phyloP scores from a whole-genome alignment of 2,888 invertebrate species.

The Litoditis marina region DNA sequence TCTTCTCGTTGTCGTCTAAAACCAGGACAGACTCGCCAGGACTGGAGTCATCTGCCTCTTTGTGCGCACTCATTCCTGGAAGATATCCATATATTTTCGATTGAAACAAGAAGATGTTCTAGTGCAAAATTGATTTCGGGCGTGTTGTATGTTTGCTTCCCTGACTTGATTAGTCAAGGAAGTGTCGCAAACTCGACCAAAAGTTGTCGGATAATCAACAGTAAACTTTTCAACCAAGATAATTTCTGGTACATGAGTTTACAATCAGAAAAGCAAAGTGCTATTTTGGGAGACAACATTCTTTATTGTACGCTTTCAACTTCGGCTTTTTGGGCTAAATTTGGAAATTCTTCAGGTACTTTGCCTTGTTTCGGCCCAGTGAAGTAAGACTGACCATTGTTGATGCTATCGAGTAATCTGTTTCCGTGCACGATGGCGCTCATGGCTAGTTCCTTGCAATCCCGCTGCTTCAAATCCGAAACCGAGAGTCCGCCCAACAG shows the following conservation, averaged over 20 bases:
- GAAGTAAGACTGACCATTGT: constrained; percentile 45
- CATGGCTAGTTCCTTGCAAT: constrained; percentile 57
- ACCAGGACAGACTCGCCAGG: constrained; percentile 28
- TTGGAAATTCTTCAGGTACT: background rate
- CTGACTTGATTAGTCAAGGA: no score
- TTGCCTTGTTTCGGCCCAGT: background rate
- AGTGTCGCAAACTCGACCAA: no score
- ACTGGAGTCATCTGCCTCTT: constrained; percentile 39
- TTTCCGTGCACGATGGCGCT: constrained; percentile 62
- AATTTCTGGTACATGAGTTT: no score
- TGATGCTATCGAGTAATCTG: constrained; percentile 57
- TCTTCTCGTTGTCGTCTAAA: constrained; percentile 38
- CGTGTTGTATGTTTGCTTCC: no score
- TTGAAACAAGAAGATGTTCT: background rate
- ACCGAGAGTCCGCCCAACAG: constrained; percentile 87
- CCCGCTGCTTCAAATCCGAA: constrained; percentile 66
- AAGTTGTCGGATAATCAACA: no score
- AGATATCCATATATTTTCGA: background rate
- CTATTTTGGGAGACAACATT: background rate
- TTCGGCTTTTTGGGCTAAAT: background rate
- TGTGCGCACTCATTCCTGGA: constrained; percentile 42
- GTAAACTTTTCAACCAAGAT: no score
- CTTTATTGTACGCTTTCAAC: background rate
- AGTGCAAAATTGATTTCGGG: no score
- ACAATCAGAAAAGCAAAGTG: no score